Percentiles rank a stretch among this genome's conserved stretches.
Conservation (phyloP, 2,797 vertebrate species). For the Paramormyrops hopkinsi region DNA sequence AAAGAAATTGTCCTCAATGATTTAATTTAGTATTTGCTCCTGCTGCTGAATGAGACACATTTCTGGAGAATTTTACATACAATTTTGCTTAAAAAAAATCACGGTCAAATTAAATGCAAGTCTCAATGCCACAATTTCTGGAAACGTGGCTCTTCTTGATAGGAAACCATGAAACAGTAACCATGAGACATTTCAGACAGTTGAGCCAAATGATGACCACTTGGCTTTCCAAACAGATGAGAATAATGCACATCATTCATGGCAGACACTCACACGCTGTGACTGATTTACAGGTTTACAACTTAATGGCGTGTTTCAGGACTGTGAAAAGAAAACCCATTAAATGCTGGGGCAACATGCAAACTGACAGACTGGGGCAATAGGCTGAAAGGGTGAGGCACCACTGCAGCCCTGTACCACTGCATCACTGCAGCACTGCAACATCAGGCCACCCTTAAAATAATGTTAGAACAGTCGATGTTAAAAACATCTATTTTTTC, state of each 20-base stretch:
- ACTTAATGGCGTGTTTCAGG: not conserved
- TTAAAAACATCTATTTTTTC: not conserved
- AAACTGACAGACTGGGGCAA: not conserved
- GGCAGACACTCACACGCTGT: not conserved
- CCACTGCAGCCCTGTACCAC: not conserved
- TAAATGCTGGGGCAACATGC: not conserved
- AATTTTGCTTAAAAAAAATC: not conserved
- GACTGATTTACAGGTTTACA: not conserved
- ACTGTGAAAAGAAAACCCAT: not conserved
- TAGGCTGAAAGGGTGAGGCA: not conserved
- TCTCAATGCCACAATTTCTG: not conserved
- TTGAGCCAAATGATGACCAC: not conserved
- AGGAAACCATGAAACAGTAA: not conserved
- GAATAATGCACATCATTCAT: not conserved
- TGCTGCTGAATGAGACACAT: not conserved
- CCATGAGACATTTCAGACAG: not conserved
- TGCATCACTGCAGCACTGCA: not conserved
- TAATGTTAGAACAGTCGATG: not conserved
- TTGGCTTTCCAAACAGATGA: not conserved
- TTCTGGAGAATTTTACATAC: not conserved
- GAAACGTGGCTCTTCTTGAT: not conserved
- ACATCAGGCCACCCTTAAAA: not conserved
- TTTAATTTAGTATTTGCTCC: not conserved
- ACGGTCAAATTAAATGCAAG: not conserved
- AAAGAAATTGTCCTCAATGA: not conserved